These are phyloP conservation scores for Candidula unifasciata DNA, from an alignment of 2,888 invertebrate genomes.

Conservation along the genomic window DNA sequence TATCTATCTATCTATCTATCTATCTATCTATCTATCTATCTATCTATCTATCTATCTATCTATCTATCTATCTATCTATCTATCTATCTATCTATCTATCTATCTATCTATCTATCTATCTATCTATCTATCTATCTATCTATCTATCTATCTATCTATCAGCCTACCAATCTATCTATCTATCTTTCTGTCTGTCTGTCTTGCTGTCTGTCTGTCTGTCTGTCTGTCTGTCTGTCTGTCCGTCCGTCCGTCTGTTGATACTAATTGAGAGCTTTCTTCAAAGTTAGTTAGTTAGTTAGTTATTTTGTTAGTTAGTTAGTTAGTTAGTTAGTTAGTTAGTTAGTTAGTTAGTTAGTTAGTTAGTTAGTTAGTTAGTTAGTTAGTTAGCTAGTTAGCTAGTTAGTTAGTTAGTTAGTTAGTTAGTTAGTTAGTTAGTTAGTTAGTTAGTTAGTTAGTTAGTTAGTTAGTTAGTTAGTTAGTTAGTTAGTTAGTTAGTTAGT, in stretches of 20 bases:
- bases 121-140: conserved; percentile 8
- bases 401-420: neutral
- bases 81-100: conserved; percentile 8
- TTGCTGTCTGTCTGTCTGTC: neutral
- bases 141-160: conserved; percentile 8
- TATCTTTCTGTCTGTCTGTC: neutral
- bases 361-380: neutral
- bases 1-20: conserved; percentile 8
- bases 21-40: conserved; percentile 8
- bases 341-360: neutral
- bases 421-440: neutral
- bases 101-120: conserved; percentile 8
- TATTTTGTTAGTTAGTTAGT: neutral
- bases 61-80: conserved; percentile 8
- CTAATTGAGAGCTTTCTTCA: neutral
- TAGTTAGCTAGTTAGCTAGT: neutral
- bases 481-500: no score
- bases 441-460: neutral
- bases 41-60: conserved; percentile 8
- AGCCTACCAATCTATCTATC: neutral
- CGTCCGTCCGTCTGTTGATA: neutral
- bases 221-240: neutral
- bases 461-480: no score
- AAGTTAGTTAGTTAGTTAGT: neutral
- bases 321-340: neutral